Conservation (phyloP, 1,140 invertebrate genomes). For the Rhopalosiphum padi region DNA sequence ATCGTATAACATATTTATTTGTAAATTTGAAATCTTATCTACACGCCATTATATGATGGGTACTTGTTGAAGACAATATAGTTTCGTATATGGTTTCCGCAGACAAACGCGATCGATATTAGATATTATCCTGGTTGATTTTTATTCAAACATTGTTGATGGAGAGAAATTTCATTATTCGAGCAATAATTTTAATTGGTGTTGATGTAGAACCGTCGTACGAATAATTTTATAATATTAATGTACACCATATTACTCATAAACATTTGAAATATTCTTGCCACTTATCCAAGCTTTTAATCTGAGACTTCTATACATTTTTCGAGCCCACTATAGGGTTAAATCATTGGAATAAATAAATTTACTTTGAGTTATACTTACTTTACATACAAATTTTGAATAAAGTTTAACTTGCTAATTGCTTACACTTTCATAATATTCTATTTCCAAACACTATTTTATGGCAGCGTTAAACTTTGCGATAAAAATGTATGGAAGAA, state of each 20-base stretch:
- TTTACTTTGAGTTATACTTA: neutral
- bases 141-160: neutral
- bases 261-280: neutral
- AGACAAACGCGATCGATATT: neutral
- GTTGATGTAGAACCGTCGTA: neutral
- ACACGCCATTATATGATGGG: neutral
- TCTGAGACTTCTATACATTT: neutral
- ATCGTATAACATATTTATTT: neutral
- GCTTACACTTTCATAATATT: neutral
- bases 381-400: neutral
- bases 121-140: neutral
- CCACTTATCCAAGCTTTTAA: no score
- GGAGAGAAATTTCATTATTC: neutral
- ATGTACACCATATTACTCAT: neutral
- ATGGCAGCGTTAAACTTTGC: neutral
- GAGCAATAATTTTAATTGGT: neutral
- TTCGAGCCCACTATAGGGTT: neutral
- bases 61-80: neutral
- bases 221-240: neutral
- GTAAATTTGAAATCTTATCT: neutral
- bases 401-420: neutral
- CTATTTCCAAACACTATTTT: neutral
- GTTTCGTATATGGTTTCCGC: neutral
- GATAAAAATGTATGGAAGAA: neutral
- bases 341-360: neutral